Evolutionary conservation across 2,797 vertebrate genomes (phyloP).

Genomic region (Hafferia zeledoni): DNA sequence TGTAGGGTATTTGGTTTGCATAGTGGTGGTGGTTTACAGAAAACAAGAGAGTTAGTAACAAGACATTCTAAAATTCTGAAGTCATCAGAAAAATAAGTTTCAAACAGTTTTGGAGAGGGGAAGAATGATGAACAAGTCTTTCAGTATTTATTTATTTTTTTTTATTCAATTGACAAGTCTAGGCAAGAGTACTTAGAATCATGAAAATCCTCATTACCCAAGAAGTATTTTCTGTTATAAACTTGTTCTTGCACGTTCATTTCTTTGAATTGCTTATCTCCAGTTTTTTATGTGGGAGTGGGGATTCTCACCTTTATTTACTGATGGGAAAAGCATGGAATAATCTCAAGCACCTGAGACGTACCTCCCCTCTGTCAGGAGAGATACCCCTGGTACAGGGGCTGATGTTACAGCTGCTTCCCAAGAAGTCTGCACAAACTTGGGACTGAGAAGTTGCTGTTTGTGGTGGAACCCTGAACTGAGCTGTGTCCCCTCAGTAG

Average conservation of each 20-base stretch:
- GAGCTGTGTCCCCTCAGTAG: not conserved
- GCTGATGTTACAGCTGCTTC: not conserved
- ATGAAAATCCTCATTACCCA: not conserved
- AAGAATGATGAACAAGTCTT: not conserved
- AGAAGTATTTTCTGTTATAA: not conserved
- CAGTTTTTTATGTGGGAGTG: not conserved
- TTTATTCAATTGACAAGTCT: not conserved
- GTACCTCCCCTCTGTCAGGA: not conserved
- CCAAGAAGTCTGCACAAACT: not conserved
- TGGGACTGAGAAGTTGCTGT: not conserved
- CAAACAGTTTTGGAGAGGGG: not conserved
- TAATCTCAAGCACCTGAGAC: not conserved
- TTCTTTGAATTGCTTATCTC: not conserved
- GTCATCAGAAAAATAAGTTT: not conserved
- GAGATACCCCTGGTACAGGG: not conserved
- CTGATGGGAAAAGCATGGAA: not conserved
- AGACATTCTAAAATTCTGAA: not conserved
- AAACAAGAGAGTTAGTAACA: not conserved
- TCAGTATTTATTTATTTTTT: not conserved
- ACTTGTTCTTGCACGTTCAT: not conserved
- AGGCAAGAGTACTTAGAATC: not conserved
- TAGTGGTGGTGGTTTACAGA: not conserved
- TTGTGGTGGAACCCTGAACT: not conserved
- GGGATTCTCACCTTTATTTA: not conserved
- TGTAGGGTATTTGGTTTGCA: fast-evolving